Evolutionary conservation across 37 sponge, comb jelly and placozoan genomes (phyloP).

Genomic region (Ianthella basta): DNA sequence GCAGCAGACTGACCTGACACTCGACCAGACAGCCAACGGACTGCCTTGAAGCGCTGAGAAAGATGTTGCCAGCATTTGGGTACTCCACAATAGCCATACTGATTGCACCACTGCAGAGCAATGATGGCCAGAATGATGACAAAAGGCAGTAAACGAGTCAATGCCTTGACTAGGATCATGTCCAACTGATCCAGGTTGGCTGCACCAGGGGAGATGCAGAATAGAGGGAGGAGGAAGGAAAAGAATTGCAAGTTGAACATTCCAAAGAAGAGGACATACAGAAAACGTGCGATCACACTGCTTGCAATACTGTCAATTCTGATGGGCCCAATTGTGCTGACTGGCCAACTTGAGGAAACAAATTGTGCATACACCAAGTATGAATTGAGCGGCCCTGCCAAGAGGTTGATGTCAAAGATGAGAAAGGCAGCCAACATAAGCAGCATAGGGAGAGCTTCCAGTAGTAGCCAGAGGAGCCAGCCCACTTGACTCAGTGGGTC

Average conservation of each 20-base stretch:
- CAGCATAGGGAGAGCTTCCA: conserved; percentile 5
- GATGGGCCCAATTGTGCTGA: conserved; percentile 3
- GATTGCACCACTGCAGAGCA: background rate
- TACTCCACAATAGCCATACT: background rate
- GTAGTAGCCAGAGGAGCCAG: conserved; percentile 15
- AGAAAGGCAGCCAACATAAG: background rate
- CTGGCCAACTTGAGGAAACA: background rate
- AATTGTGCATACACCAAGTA: conserved; percentile 17
- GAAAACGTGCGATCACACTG: background rate
- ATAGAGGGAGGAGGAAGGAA: background rate
- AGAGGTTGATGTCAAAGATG: background rate
- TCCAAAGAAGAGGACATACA: background rate
- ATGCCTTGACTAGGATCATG: background rate
- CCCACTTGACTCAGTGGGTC: conserved; percentile 27
- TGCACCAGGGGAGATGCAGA: conserved; percentile 6
- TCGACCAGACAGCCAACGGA: background rate
- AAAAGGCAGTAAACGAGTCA: background rate
- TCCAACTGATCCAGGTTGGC: background rate
- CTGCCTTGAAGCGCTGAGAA: background rate
- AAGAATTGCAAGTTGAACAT: conserved; percentile 19
- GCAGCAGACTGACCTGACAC: background rate
- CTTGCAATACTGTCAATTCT: background rate
- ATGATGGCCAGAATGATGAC: background rate
- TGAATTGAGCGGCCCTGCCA: conserved; percentile 13
- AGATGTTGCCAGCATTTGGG: too few species aligned